phyloP scores from a whole-genome alignment of 2,113 vertebrate species.

The Microtus oregoni region DNA sequence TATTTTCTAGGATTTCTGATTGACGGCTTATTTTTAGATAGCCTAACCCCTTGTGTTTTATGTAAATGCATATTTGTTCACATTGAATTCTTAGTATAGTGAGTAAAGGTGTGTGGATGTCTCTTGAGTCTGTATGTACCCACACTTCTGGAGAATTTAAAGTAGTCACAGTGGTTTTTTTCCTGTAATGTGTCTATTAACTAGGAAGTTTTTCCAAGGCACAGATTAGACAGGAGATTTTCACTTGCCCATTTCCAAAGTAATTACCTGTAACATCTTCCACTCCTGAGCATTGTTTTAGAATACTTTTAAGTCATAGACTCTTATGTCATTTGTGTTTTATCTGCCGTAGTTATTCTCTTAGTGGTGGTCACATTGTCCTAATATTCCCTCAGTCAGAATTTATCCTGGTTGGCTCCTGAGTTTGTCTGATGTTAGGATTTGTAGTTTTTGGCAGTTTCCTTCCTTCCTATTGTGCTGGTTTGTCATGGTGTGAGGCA shows the following conservation, averaged over 20 bases:
- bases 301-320: neutral
- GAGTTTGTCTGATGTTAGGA: neutral
- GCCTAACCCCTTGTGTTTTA: neutral
- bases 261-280: neutral
- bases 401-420: neutral
- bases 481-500: neutral
- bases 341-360: neutral
- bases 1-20: neutral
- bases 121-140: neutral
- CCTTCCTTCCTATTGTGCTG: neutral
- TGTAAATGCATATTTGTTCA: neutral
- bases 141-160: neutral
- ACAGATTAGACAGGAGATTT: neutral
- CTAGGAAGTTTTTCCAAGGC: neutral
- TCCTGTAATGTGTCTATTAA: neutral
- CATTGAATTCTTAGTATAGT: neutral
- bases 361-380: neutral
- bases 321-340: neutral
- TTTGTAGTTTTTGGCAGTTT: neutral
- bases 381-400: neutral
- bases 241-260: neutral
- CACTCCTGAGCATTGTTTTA: neutral
- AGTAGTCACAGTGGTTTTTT: neutral
- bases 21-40: neutral
- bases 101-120: neutral